Conservation (phyloP, 2,888 invertebrate species). For the Acanthosepion pharaonis region DNA sequence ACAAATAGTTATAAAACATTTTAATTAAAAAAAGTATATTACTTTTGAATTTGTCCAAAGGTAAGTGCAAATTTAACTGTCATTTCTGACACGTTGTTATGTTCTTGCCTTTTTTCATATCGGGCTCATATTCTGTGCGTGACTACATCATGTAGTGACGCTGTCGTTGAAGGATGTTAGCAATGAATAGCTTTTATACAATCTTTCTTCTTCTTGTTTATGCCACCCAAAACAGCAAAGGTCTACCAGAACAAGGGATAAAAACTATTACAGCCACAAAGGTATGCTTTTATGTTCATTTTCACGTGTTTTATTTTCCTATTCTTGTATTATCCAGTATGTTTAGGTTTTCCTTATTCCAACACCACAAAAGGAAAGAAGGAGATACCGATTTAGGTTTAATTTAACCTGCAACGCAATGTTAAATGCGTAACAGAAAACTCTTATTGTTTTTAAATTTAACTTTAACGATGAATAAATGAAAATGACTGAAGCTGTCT, state of each 20-base stretch:
- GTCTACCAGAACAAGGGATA: slow-evolving; percentile 43
- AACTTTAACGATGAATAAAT: not conserved
- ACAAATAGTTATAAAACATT: not conserved
- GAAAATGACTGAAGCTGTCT: not conserved
- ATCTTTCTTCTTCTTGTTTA: slow-evolving; percentile 42
- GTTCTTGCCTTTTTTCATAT: not conserved
- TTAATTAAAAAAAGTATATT: not conserved
- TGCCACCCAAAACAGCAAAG: slow-evolving; percentile 24
- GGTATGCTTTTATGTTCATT: not conserved
- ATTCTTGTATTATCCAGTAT: not conserved
- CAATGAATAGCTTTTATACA: slow-evolving; percentile 36
- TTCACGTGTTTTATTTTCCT: not conserved
- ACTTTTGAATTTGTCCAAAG: not conserved
- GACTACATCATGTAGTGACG: slow-evolving; percentile 41
- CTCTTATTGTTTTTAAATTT: not conserved
- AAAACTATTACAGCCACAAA: slow-evolving; percentile 37
- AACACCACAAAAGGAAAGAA: not conserved
- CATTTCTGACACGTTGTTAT: slow-evolving; percentile 42
- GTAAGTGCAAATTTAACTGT: not conserved
- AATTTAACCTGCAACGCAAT: not conserved
- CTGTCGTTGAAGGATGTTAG: not conserved
- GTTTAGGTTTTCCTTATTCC: not conserved
- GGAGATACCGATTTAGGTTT: not conserved
- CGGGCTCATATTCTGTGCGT: not conserved
- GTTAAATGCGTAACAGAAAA: not conserved